Evolutionary conservation across 2,113 vertebrate genomes (phyloP), one percentile per base, ranked within the genome.

Genomic region (Tupaia tana): DNA sequence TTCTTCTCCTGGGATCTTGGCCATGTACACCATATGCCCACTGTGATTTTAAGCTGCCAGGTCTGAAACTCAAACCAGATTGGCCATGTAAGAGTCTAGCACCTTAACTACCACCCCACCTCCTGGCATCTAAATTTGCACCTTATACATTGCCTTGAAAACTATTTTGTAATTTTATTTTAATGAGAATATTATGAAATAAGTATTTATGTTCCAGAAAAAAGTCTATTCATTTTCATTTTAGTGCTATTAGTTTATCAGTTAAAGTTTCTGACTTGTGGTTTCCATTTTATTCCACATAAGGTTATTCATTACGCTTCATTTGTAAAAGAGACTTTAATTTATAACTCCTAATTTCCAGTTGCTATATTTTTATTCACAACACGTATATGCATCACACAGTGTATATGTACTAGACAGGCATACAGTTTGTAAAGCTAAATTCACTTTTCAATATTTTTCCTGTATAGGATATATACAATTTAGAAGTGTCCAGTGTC

Each of bases 401-500:
- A 96, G 81, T 97, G 91, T 96, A 29, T 97, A 93, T 79, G 97
- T 97, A 97, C 94, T 97, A 97, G 96, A 90, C 91, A 94, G 92
- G 93, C 90, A 71, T 52, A 85, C 74, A 91, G 95, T 96, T 95
- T 81, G 91, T 96, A 97, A 82, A 61, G 11, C 78, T 95, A 88
- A 94, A 95, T 97, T 94, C 66, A 96, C 97, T 98, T 98, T 97
- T 95, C 77, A 89, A 75, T 74, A 86, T 80, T 96, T 97, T 74
- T 3, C n/a, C 89, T 91, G 43, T 54, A 90, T 70, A 77, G 96
- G 87, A 69, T 58, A 87, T 58, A 87, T 79, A 77, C 31, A 92
- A 95, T 97, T 97, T 43, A 52, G 77, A 97, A 98, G 93, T 79
- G 84, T 97, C 96, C 93, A 97, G 58, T 98, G 91, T 97, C 97